Conservation (phyloP, 2,797 vertebrate species). For the Phataginus tetradactyla region DNA sequence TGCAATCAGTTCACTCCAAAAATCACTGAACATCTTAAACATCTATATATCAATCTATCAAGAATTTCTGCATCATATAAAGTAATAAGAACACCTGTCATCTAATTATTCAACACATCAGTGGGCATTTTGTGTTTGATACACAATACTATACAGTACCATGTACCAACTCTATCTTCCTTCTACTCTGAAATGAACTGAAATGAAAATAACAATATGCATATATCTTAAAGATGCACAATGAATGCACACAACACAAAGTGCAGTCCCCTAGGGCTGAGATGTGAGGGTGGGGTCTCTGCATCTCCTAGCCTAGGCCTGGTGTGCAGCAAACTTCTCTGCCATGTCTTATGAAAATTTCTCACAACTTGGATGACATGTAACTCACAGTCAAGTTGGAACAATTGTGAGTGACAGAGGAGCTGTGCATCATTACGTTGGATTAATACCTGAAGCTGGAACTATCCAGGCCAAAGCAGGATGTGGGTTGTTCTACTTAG, state of each 20-base stretch:
- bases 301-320: background rate
- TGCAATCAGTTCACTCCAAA: slow-evolving; percentile 22
- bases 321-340: background rate
- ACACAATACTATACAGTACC: background rate
- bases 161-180: background rate
- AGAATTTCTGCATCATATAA: slow-evolving; percentile 17
- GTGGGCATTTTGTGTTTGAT: slow-evolving; percentile 1
- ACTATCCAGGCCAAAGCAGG: background rate
- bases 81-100: background rate
- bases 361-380: background rate
- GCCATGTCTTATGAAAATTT: background rate
- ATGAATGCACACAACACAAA: background rate
- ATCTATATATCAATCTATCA: background rate
- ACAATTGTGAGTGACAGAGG: background rate
- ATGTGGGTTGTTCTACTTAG: background rate
- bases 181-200: background rate
- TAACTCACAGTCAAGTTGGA: background rate
- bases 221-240: background rate
- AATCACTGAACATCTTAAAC: background rate
- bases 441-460: background rate
- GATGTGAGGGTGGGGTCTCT: too few relatives aligned
- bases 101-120: slow-evolving; percentile 34
- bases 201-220: background rate
- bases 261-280: background rate
- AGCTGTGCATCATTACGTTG: background rate